Evolutionary conservation across 2,113 vertebrate genomes (phyloP), one percentile per base, ranked within the genome.

Genomic region (Atractosteus spatula): DNA sequence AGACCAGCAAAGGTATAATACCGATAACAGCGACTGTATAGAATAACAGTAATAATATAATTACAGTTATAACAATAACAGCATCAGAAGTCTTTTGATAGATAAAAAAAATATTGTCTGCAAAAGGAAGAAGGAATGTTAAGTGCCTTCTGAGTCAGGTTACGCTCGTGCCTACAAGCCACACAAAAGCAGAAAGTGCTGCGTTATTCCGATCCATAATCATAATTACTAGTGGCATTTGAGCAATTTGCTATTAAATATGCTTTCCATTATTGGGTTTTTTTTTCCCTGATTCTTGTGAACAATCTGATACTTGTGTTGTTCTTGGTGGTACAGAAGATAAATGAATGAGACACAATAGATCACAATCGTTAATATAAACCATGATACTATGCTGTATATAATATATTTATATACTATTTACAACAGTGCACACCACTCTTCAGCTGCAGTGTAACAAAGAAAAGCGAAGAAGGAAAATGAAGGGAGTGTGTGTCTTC

Each of bases 131-230:
- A 73, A 89, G 83, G 86, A 90, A 91, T 90, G 84, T 89, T 78
- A 76, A 78, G 82, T 87, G 77, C 81, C 72, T 80, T 80, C 78
- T 8, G 83, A 76, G 76, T 81, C 75, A 72, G 66, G 68, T 72
- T 80, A 82, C 72, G 75, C 80, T 81, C 87, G 89, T 84, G 84
- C 77, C 57, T 63, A 75, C 81, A 87, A 90, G 82, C 82, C 81
- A 81, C 80, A 68, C 10, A 75, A 45, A 68, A 62, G 77, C n/a
- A 10, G 47, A 51, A 51, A 7, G 47, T 51, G 47, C 47, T 2
- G 47, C 10, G 5, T 51, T 5, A 7, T 7, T 51, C 47, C 10
- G 5, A 51, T 51, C 10, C 47, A 7, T 51, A 51, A 51, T 51
- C 47, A 29, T 29, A 29, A 29, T 29, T 29, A 29, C 29, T 10